Evolutionary conservation across 2,888 invertebrate genomes (phyloP).

Genomic region (Rotaria macrura): DNA sequence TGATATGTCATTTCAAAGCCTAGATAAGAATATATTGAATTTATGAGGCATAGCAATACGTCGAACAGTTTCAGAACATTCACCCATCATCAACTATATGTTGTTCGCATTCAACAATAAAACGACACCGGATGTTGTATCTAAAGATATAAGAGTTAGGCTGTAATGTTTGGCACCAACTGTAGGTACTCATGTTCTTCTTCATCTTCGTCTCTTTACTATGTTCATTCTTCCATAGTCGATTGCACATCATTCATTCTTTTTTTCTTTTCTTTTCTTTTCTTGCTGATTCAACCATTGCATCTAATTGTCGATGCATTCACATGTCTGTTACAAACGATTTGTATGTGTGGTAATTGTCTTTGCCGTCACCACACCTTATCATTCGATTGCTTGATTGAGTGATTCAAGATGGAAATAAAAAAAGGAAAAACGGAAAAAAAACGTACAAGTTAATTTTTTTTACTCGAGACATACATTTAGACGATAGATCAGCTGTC

Average conservation of each 20-base stretch:
- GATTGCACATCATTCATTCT: not conserved
- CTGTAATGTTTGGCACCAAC: not conserved
- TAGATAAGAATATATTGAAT: not conserved
- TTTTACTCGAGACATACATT: not conserved
- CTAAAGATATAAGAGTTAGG: not conserved
- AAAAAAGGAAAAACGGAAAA: not conserved
- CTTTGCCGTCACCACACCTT: not conserved
- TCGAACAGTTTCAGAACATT: not conserved
- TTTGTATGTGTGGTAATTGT: not conserved
- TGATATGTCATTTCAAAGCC: no score
- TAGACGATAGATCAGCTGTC: not conserved
- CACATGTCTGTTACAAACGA: conserved; percentile 2
- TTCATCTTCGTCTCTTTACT: not conserved
- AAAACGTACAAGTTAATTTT: not conserved
- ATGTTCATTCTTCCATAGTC: conserved; percentile 3
- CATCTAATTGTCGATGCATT: not conserved
- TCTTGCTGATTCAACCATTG: not conserved
- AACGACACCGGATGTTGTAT: not conserved
- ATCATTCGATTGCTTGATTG: not conserved
- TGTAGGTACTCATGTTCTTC: not conserved
- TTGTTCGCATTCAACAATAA: not conserved
- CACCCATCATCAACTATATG: not conserved
- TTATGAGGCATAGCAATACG: not conserved
- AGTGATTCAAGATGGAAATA: not conserved
- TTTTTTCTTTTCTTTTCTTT: not conserved